Evolutionary conservation across 2,888 invertebrate genomes (phyloP).

Genomic region (Charanyca ferruginea): DNA sequence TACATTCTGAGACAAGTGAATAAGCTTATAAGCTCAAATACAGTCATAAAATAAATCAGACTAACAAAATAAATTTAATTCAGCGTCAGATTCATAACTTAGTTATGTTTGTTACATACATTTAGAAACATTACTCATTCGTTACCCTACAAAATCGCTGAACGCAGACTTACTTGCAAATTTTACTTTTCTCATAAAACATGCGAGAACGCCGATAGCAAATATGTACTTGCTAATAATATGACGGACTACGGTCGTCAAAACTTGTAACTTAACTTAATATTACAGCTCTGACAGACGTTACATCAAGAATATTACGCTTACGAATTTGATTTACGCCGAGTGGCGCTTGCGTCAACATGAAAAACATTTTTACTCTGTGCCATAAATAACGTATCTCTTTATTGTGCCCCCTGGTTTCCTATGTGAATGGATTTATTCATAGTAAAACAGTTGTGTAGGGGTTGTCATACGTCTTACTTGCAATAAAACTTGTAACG

Average conservation of each 20-base stretch:
- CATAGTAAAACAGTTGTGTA: slow-evolving; percentile 63
- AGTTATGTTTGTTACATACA: slow-evolving; percentile 47
- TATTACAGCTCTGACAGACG: slow-evolving; percentile 57
- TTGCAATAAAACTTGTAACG: slow-evolving; percentile 63
- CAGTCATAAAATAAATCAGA: slow-evolving; percentile 39
- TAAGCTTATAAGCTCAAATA: slow-evolving; percentile 31
- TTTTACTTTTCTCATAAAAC: slow-evolving; percentile 68
- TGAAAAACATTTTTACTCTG: slow-evolving; percentile 74
- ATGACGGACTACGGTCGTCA: slow-evolving; percentile 61
- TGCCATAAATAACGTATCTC: slow-evolving; percentile 73
- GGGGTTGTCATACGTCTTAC: slow-evolving; percentile 53
- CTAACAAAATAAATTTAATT: slow-evolving; percentile 46
- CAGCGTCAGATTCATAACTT: slow-evolving; percentile 39
- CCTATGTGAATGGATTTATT: slow-evolving; percentile 72
- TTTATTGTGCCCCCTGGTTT: slow-evolving; percentile 69
- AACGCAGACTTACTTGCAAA: slow-evolving; percentile 53
- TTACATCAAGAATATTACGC: slow-evolving; percentile 62
- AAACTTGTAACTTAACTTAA: slow-evolving; percentile 57
- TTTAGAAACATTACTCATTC: slow-evolving; percentile 20
- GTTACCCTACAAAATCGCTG: slow-evolving; percentile 37
- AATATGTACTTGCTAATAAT: slow-evolving; percentile 60
- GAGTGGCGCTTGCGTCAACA: slow-evolving; percentile 71
- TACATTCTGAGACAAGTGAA: slow-evolving; percentile 39
- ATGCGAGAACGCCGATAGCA: slow-evolving; percentile 42
- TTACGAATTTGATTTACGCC: slow-evolving; percentile 70